Evolutionary conservation across 92 coral and sea anemone species (phyloP), one percentile per base, ranked within the genome.

Genomic region (Phenganax subtilis): DNA sequence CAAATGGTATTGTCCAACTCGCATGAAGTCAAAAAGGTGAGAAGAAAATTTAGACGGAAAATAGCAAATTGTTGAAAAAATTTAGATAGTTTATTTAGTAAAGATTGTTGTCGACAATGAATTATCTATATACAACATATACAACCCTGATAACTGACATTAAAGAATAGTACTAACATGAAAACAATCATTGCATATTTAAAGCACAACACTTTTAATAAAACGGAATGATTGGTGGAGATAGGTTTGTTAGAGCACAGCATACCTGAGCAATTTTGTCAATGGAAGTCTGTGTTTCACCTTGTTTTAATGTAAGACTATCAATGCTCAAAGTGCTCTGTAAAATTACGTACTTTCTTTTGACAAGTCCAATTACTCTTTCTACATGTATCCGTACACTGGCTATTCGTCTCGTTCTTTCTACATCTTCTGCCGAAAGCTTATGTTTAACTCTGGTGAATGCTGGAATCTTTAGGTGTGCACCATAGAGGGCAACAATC

Each of bases 211-310:
- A 37, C 47, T 37, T 14, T 74, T 78, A 85, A 57, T 85, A 72
- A 64, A 78, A 64, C 11, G 87, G 87, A 28, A 85, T 59, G 52
- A 85, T 69, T 0, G 84, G 57, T 37, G 65, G 76, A 51, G 76
- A 77, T 25, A 85, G 16, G 37, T 81, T 81, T 27, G 85, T 72
- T 16, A 85, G 63, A 6, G 85, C 87, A 85, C 87, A 85, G 66
- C 87, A 85, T 10, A 85, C 72, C 4, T 12, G 53, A 17, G 57
- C 72, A 17, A 85, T 85, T 75, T 81, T 81, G 57, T 85, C 81
- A 53, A 85, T 74, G 8, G 65, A 56, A 54, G 88, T 75, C 28
- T 78, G 73, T 54, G 64, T 8, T 59, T 85, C 82, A 25, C 81
- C 82, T 31, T 73, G 76, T 31, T 80, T 80, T n/a, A 12, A 54